These are phyloP conservation scores for Sebastes flavidus DNA, from an alignment of 2,797 vertebrate species.

Conservation along the genomic window DNA sequence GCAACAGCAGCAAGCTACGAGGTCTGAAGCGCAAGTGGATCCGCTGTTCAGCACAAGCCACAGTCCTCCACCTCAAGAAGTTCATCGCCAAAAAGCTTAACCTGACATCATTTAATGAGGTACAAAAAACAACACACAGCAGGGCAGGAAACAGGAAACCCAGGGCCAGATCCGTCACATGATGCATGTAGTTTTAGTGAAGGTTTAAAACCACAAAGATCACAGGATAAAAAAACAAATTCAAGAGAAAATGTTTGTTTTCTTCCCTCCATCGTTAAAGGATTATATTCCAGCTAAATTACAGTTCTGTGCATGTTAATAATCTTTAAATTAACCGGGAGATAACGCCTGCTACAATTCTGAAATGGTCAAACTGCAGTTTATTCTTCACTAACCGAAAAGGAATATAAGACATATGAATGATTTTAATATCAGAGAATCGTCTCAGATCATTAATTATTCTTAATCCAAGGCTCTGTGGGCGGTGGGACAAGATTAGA, in stretches of 20 bases:
- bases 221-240: neutral
- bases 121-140: slow-evolving; percentile 57
- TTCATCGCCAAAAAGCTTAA: slow-evolving; percentile 99
- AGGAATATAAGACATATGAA: neutral
- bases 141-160: neutral
- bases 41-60: slow-evolving; percentile 97
- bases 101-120: slow-evolving; percentile 99
- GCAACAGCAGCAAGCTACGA: slow-evolving; percentile 98
- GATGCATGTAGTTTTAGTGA: neutral
- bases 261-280: neutral
- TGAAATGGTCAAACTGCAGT: neutral
- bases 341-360: neutral
- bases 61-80: slow-evolving; percentile 98
- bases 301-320: neutral
- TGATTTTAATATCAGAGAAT: neutral
- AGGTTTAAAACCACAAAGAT: neutral
- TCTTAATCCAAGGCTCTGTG: neutral
- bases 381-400: neutral
- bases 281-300: neutral
- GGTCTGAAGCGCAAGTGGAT: slow-evolving; percentile 99
- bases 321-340: neutral
- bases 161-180: neutral
- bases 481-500: neutral
- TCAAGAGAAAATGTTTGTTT: neutral
- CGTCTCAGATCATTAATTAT: neutral